Evolutionary conservation across 2,888 invertebrate species (phyloP), one percentile per base, ranked within the genome.

Genomic region (Drosophila ezoana): DNA sequence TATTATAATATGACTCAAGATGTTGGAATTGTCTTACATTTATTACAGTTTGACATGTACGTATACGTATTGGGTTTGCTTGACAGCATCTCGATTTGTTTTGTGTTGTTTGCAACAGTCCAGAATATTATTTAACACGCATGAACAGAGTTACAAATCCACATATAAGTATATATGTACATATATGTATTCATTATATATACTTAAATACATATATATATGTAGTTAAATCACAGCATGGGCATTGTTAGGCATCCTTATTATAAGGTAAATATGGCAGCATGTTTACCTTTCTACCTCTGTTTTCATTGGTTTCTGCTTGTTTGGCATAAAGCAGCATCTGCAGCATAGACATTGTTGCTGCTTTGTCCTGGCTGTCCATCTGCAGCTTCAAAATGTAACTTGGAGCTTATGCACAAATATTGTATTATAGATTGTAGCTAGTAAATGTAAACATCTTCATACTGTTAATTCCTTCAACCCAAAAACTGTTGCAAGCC

Each of bases 231-330:
- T 44, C 53, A 43, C 16, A 43, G 38, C 57, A 49, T 28, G 43
- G 28, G 52, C 59, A 61, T 62, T 56, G 72, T 72, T 57, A 11
- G 66, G 28, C 61, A 60, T 45, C 33, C 51, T 49, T 58, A 66
- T 59, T 47, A 62, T 59, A 56, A 16, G 41, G 57, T 35, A 67
- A 59, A 76, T 56, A 69, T 49, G 56, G 14, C 59, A 74, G 58
- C 37, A 11, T 79, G 59, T 72, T 76, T 60, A 56, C 14, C n/a
- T 14, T 65, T 8, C 45, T 35, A 28, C 28, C 35, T 49, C 38
- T 51, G 37, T 47, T 72, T 68, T 51, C 35, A 43, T 41, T 37
- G 16, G 20, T 18, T 11, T 32, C 8, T 62, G 53, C 66, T 76
- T 76, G 43, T 49, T 56, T 43, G 16, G 37, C 60, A 54, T 37